Base-by-base conservation (phyloP, 2,113 vertebrate genomes). In the Uropsilus gracilis region DNA sequence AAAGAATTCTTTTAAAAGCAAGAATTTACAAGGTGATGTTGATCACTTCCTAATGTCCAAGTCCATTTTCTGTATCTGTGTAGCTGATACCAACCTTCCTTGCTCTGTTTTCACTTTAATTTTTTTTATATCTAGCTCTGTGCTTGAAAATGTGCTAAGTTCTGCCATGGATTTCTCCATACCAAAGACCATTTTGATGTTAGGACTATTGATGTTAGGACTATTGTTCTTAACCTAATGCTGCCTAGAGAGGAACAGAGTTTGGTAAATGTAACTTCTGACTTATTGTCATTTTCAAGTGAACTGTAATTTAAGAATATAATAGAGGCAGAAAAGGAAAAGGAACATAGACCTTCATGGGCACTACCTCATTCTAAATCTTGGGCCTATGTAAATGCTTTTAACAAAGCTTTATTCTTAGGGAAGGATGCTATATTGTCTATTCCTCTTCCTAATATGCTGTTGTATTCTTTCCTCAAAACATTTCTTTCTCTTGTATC, bases 1-100 rank as follows among this genome's bases (percentile, higher is more conserved):
- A 44, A 1, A 30, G 46, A 20, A 46, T 55, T 55, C 17, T 95
- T 96, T 96, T 81, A 68, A 93, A 82, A 37, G 20, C n/a, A 66
- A 85, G 37, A 39, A 6, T 81, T 76, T 50, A 4, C 68, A 73
- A 75, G 34, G 10, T 69, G 37, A 12, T 75, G 12, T 26, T 46
- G 46, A 66, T 76, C 9, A 68, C 39, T 90, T 55, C 3, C 57
- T 42, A 53, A 76, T 5, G 44, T 22, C 61, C 39, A 11, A 2
- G 17, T 13, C 77, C 72, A 18, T 37, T 55, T 81, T 73, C 39
- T 59, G 4, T 61, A 73, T 66, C 44, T 86, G 32, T 64, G 63
- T 86, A 61, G 77, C 91, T 71, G 42, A 53, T 16, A n/a, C 39
- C 16, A 37, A 39, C 24, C 13, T 59, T 50, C 63, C 7, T 90